Evolutionary conservation across 2,797 vertebrate genomes (phyloP), one percentile per base, ranked within the genome.

Genomic region (Rhinogobio ventralis): DNA sequence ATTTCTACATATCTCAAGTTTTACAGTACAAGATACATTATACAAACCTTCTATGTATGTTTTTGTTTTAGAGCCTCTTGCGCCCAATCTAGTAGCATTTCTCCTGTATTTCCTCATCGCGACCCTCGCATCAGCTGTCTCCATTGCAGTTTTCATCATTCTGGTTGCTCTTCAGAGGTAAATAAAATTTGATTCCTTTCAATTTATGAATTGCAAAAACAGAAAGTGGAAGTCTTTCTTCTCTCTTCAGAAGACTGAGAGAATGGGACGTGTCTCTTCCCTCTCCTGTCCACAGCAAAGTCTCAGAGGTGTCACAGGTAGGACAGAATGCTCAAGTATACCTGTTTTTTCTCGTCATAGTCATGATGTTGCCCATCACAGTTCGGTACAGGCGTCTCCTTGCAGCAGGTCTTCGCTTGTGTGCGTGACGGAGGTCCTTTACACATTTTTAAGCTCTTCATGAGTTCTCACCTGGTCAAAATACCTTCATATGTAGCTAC

Each of bases 241-340:
- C 20, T 57, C 45, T 69, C 42, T 72, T 62, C 68, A 90, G 89
- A 79, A 82, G 57, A 69, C 39, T 89, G 53, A 87, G 46, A 67
- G 66, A 76, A 68, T 90, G 89, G 88, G 42, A 82, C 3, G 19
- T 79, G 14, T 90, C 89, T 53, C 82, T 89, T 60, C 89, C 88
- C n/a, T 88, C 87, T n/a, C 89, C 89, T 53, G 60, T 86, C 25
- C 84, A 89, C 77, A 90, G 88, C 79, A 89, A 88, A 86, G 87
- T 87, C 49, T 64, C 82, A 66, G 60, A 84, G 77, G 85, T 86
- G n/a, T 82, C 64, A 72, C 72, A 79, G 87, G 88, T 83, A 51
- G 39, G 83, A 42, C 39, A 53, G 51, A 53, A 53, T 20, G 17
- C 51, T 20, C 6, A 53, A 53, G 7, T 2, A 53, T 3, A 3